Percentiles rank a stretch among this genome's conserved stretches.
phyloP scores from a whole-genome alignment of 1,140 invertebrate species.

The Probaryconus sp. region DNA sequence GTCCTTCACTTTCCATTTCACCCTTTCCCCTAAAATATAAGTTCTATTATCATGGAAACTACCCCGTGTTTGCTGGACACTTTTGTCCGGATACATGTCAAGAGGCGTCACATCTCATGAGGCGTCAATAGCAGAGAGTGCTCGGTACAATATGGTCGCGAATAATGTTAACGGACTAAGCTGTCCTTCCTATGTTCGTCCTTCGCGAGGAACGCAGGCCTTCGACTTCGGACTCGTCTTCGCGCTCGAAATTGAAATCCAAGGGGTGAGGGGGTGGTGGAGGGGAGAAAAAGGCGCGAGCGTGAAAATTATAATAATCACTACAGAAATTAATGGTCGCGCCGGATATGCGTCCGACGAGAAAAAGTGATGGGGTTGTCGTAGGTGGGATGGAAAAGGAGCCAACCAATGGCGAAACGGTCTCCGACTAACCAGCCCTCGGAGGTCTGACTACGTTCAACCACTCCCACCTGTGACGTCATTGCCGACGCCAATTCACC shows the following conservation, averaged over 20 bases:
- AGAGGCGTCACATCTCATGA: constrained; percentile 53
- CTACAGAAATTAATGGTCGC: constrained; percentile 74
- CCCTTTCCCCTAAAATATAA: constrained; percentile 33
- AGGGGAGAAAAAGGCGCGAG: constrained; percentile 29
- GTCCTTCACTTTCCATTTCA: constrained; percentile 56
- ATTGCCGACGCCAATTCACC: constrained; percentile 55
- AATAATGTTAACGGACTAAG: constrained; percentile 31
- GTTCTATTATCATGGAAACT: constrained; percentile 36
- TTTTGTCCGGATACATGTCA: constrained; percentile 32
- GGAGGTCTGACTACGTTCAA: constrained; percentile 54
- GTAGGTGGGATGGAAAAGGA: constrained; percentile 50
- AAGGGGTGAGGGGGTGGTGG: neutral
- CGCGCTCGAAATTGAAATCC: constrained; percentile 44
- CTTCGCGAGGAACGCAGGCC: neutral
- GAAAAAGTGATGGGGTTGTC: constrained; percentile 55
- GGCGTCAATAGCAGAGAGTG: constrained; percentile 50
- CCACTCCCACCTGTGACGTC: constrained; percentile 68
- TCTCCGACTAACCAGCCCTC: constrained; percentile 61
- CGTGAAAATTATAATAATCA: constrained; percentile 73
- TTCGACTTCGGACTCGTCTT: constrained; percentile 15
- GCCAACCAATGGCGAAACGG: constrained; percentile 67
- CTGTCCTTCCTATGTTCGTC: neutral
- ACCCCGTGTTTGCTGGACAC: constrained; percentile 28
- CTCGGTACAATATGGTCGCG: constrained; percentile 49
- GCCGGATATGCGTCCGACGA: constrained; percentile 46